These are phyloP conservation scores for Chaetops frenatus DNA, from an alignment of 2,113 vertebrate species.

Conservation along the genomic window DNA sequence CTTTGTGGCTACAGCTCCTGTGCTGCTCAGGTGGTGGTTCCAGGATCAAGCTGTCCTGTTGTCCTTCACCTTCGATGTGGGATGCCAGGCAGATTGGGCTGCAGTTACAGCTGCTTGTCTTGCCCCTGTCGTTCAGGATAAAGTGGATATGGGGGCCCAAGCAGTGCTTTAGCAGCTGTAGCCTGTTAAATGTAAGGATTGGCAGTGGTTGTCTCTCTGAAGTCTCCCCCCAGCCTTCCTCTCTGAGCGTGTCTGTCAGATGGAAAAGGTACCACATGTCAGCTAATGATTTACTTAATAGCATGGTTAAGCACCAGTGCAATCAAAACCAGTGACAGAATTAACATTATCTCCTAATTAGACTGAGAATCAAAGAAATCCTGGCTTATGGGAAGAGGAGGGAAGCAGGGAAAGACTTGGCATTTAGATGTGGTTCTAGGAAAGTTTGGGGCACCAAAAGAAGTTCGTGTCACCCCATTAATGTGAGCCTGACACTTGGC, in stretches of 20 bases:
- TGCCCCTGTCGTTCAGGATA: neutral
- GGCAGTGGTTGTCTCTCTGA: neutral
- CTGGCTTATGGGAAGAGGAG: neutral
- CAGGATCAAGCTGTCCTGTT: neutral
- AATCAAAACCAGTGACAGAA: constrained; percentile 22
- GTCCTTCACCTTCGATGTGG: neutral
- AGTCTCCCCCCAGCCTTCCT: neutral
- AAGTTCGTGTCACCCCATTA: fast-evolving
- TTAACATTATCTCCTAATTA: constrained; percentile 48
- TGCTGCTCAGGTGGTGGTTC: neutral
- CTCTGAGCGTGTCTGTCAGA: neutral
- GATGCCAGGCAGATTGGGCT: neutral
- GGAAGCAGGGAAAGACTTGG: neutral
- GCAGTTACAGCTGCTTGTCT: neutral
- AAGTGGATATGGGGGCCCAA: neutral
- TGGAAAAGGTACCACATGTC: neutral
- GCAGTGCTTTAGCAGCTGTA: neutral
- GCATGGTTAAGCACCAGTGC: neutral
- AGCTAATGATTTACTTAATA: constrained; percentile 19
- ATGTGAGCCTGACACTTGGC: neutral
- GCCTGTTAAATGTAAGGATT: neutral
- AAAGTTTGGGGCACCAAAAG: neutral
- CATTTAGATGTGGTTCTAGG: neutral
- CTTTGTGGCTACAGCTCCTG: neutral
- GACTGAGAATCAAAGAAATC: neutral